Evolutionary conservation across 2,888 invertebrate species (phyloP), one percentile per base, ranked within the genome.

Genomic region (Chymomyza caudatula): DNA sequence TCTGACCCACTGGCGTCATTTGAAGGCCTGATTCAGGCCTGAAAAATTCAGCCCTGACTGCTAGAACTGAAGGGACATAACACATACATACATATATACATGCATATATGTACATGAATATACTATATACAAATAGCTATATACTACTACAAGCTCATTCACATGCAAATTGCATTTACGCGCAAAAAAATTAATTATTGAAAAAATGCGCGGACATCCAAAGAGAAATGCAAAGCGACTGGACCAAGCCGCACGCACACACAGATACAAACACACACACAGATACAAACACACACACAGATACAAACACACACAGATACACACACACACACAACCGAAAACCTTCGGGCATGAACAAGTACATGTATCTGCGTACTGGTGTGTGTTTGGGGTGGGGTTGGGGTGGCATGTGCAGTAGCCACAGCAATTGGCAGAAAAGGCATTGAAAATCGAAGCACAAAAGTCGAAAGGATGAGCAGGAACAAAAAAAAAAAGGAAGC

Each of bases 91-190:
- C 19, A 25, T n/a, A 52, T 43, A 25, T 22, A 57, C 5, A 22
- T 37, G 20, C 3, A 20, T 22, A 29, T 8, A 42, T 51, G 47
- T 29, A 56, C 47, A 61, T 51, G 56, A 42, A 54, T 17, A 51
- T 17, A 52, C 2, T 47, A 47, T 49, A 6, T 56, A 15, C 13
- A 23, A 54, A 49, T 44, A 51, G 52, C 43, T 60, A 29, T 66
- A 42, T 63, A 15, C 62, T 20, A 49, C n/a, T 29, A 56, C 49
- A 43, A 58, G 15, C 69, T 71, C 70, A 77, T 82, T 71, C 75
- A 83, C 71, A 85, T 83, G 83, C 73, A 85, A 84, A 84, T 85
- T 85, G 85, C 77, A 84, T 78, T 83, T 84, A 82, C 83, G 85
- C 81, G 85, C 71, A 82, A 78, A 78, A 58, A 83, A 86, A 84